Percentiles rank a stretch among this genome's conserved stretches.
Evolutionary conservation across 2,888 invertebrate genomes (phyloP).

Genomic region (Eupithecia tripunctaria): DNA sequence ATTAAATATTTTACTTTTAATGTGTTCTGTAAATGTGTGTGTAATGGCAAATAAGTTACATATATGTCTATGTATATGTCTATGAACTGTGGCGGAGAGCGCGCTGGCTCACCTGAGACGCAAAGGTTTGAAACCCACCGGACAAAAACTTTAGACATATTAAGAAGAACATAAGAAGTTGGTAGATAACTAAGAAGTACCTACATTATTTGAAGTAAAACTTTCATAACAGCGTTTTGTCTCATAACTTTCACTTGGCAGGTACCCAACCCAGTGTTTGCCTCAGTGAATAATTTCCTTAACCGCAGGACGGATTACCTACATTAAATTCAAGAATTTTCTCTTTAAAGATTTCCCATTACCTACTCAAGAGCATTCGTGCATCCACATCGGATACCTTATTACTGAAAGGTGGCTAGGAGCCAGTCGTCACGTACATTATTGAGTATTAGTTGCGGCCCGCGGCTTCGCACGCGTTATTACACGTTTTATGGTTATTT

Average conservation of each 20-base stretch:
- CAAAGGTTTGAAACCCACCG: too few species aligned
- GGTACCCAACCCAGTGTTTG: constrained; percentile 58
- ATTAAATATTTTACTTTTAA: too few species aligned
- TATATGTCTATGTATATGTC: too few species aligned
- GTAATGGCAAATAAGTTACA: too few species aligned
- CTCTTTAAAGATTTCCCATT: constrained; percentile 44
- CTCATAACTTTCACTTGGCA: constrained; percentile 61
- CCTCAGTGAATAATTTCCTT: constrained; percentile 57
- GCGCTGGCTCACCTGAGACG: neutral
- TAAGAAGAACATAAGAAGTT: too few species aligned
- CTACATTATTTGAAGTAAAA: constrained; percentile 17
- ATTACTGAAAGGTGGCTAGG: neutral
- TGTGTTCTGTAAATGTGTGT: too few species aligned
- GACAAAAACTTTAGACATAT: too few species aligned
- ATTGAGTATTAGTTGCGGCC: too few species aligned
- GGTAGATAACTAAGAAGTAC: neutral
- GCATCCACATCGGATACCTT: neutral
- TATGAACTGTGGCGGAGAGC: neutral
- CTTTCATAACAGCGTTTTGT: constrained; percentile 54
- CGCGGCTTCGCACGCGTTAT: too few species aligned
- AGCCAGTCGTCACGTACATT: neutral
- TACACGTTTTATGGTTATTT: too few species aligned
- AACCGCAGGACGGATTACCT: constrained; percentile 45
- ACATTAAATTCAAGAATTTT: constrained; percentile 51
- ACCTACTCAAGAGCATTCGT: constrained; percentile 5